Conservation (phyloP, 2,888 invertebrate genomes). For the Callinectes sapidus region DNA sequence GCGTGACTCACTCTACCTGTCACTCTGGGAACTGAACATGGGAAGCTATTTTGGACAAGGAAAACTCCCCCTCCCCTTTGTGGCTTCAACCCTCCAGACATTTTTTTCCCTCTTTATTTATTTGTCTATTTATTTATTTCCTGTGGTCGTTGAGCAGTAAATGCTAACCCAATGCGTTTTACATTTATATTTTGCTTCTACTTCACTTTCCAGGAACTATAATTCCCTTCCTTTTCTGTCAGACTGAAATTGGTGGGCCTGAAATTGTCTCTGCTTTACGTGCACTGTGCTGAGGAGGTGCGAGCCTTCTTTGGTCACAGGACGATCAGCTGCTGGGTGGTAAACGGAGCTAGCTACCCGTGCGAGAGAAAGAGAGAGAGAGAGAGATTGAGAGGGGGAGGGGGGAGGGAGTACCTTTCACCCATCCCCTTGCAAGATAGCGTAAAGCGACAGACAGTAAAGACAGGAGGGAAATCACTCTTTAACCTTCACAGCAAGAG, state of each 20-base stretch:
- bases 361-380: not conserved
- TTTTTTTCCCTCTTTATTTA: not conserved
- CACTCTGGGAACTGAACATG: not conserved
- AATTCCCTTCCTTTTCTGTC: not conserved
- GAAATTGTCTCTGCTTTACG: not conserved
- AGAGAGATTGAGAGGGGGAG: not conserved
- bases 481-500: not conserved
- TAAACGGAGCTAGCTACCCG: not conserved
- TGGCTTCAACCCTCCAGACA: not conserved
- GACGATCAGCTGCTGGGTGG: not conserved
- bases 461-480: not conserved
- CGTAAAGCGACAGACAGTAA: not conserved
- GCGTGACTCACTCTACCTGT: conserved; percentile 24
- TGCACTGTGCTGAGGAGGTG: not conserved
- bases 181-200: not conserved
- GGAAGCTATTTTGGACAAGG: not conserved
- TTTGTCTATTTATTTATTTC: not conserved
- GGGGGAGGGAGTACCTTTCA: not conserved
- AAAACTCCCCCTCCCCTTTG: not conserved
- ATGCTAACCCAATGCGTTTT: not conserved
- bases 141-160: not conserved
- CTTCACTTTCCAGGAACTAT: not conserved
- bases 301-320: not conserved
- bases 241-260: not conserved
- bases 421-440: not conserved